These are phyloP conservation scores for Tragulus kanchil DNA, from an alignment of 2,113 vertebrate species.

Conservation along the genomic window DNA sequence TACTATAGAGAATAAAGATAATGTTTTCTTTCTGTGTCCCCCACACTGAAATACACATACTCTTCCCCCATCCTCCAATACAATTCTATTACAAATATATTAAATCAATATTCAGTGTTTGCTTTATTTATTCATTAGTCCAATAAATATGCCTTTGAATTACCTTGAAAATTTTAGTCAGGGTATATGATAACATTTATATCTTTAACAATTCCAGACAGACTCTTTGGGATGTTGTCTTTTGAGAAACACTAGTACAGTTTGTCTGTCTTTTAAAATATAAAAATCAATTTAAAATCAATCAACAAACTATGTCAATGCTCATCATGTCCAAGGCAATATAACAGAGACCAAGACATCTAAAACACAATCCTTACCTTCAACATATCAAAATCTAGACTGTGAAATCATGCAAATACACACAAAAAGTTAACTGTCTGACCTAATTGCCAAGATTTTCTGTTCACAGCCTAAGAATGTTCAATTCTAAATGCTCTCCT, in stretches of 20 bases:
- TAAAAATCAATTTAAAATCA: background rate
- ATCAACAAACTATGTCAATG: background rate
- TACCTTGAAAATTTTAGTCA: slow-evolving; percentile 1
- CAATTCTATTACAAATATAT: background rate
- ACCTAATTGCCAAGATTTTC: background rate
- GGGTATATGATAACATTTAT: background rate
- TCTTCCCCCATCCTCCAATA: background rate
- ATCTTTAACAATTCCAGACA: background rate
- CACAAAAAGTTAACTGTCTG: background rate
- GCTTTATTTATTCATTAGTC: background rate
- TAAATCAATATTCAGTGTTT: background rate
- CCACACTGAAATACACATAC: background rate
- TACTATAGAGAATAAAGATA: background rate
- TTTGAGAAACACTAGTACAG: background rate
- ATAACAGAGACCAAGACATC: background rate
- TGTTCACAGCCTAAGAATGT: background rate
- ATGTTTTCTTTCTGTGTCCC: background rate
- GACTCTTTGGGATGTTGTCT: background rate
- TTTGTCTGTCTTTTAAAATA: slow-evolving; percentile 19
- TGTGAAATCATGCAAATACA: background rate
- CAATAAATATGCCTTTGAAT: background rate
- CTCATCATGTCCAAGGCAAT: background rate
- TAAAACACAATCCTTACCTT: background rate
- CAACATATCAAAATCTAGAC: background rate
- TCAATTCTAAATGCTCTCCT: background rate